A percentile compares a stretch with the other conserved stretches of the same genome.
Conservation (phyloP, 2,888 invertebrate genomes). For the Podotricha telesiphe region DNA sequence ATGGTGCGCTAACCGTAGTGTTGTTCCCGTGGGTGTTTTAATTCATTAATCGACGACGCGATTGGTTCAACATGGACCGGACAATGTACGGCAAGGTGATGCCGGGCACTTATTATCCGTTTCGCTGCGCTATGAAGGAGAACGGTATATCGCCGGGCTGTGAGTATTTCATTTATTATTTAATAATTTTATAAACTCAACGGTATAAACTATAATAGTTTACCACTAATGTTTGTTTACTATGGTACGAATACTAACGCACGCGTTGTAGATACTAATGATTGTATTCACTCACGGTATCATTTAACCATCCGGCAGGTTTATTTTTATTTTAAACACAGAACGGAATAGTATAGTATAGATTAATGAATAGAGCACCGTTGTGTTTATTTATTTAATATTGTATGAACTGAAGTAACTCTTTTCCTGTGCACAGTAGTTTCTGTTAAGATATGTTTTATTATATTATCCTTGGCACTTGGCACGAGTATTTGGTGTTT, state of each 20-base stretch:
- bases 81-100: constrained; percentile 95
- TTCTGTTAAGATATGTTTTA: constrained; percentile 5
- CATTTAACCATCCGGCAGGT: constrained; percentile 56
- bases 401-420: constrained; percentile 49
- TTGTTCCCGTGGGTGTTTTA: constrained; percentile 74
- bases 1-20: constrained; percentile 74
- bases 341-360: constrained; percentile 56
- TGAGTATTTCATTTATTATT: constrained; percentile 84
- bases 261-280: constrained; percentile 53
- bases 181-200: constrained; percentile 34
- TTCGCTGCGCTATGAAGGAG: constrained; percentile 91
- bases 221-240: constrained; percentile 50
- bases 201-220: background rate
- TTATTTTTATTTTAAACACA: constrained; percentile 61
- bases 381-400: constrained; percentile 54
- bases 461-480: constrained; percentile 46
- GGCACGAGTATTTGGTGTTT: constrained; percentile 11
- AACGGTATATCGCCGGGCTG: constrained; percentile 94
- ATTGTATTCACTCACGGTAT: constrained; percentile 52
- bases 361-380: constrained; percentile 44
- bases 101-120: constrained; percentile 93
- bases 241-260: constrained; percentile 41
- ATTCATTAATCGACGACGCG: constrained; percentile 68
- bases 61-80: constrained; percentile 89
- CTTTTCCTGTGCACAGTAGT: constrained; percentile 45